These are phyloP conservation scores for Corbicula japonica DNA, from an alignment of 2,888 invertebrate genomes.

Conservation along the genomic window DNA sequence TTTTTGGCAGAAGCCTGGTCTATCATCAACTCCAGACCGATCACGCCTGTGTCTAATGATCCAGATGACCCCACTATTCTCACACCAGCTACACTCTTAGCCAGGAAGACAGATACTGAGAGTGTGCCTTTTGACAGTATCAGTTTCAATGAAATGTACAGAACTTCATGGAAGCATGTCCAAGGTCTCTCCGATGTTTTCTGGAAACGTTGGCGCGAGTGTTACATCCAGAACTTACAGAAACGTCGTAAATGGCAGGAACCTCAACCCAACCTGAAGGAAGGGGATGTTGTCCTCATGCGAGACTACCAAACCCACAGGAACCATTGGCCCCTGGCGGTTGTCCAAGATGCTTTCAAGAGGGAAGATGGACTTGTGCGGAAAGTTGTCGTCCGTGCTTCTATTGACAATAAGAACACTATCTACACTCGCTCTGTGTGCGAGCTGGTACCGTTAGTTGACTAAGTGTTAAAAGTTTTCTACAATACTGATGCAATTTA, in stretches of 20 bases:
- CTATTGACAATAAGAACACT: no score
- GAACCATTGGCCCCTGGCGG: conserved; percentile 54
- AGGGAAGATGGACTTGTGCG: no score
- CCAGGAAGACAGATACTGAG: conserved; percentile 19
- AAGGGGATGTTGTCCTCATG: conserved; percentile 57
- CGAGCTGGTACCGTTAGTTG: no score
- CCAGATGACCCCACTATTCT: conserved; percentile 28
- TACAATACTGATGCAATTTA: no score
- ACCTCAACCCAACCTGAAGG: conserved; percentile 31
- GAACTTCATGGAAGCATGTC: conserved; percentile 52
- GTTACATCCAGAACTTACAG: conserved; percentile 50
- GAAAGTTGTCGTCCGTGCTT: no score
- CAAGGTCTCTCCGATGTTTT: conserved; percentile 54
- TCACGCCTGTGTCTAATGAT: conserved; percentile 33
- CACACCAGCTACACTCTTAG: conserved; percentile 27
- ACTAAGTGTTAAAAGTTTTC: no score
- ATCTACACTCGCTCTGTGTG: no score
- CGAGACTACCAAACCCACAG: conserved; percentile 34
- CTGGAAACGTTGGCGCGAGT: conserved; percentile 52
- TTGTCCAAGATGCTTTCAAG: conserved; percentile 37
- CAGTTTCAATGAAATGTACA: conserved; percentile 49
- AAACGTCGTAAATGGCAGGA: conserved; percentile 48
- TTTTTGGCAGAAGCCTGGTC: conserved; percentile 53
- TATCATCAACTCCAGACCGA: conserved; percentile 55
- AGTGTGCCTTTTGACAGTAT: not conserved